Evolutionary conservation across 2,113 vertebrate genomes (phyloP).

Genomic region (Pogonocichla stellata): DNA sequence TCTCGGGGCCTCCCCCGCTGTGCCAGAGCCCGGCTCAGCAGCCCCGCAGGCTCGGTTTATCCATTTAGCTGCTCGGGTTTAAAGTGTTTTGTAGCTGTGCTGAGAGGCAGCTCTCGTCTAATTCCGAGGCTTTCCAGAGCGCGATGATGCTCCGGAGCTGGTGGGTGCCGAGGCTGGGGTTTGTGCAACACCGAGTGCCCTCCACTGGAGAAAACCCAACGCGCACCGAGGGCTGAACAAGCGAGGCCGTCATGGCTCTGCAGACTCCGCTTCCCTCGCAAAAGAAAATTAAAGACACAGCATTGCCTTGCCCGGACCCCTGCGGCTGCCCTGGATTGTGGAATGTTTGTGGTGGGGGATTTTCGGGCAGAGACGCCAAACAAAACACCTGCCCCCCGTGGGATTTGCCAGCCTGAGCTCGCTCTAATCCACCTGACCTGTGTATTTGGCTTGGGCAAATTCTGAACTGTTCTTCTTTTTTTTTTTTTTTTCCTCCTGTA

Average conservation of each 20-base stretch:
- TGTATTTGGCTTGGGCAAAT: neutral
- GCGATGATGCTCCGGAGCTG: conserved; percentile 77
- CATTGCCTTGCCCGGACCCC: neutral
- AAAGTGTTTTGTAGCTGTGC: conserved; percentile 76
- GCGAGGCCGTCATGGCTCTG: conserved; percentile 78
- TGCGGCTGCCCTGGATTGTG: neutral
- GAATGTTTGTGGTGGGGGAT: neutral
- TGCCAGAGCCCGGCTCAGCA: conserved; percentile 35
- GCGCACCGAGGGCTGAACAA: conserved; percentile 76
- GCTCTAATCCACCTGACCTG: neutral
- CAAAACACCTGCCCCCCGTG: neutral
- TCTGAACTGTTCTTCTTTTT: neutral
- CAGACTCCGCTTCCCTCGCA: conserved; percentile 68
- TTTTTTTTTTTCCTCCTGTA: neutral
- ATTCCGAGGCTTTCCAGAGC: conserved; percentile 77
- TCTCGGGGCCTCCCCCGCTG: conserved; percentile 36
- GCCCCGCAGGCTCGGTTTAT: conserved; percentile 65
- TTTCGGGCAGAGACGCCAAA: neutral
- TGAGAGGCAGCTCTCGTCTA: conserved; percentile 77
- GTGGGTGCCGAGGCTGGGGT: conserved; percentile 74
- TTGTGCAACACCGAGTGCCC: conserved; percentile 82
- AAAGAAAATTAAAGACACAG: conserved; percentile 81
- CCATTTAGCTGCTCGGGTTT: conserved; percentile 73
- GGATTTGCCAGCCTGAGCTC: neutral
- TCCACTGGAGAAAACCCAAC: conserved; percentile 83